Evolutionary conservation across 2,113 vertebrate species (phyloP).

Genomic region (Raphicerus campestris): DNA sequence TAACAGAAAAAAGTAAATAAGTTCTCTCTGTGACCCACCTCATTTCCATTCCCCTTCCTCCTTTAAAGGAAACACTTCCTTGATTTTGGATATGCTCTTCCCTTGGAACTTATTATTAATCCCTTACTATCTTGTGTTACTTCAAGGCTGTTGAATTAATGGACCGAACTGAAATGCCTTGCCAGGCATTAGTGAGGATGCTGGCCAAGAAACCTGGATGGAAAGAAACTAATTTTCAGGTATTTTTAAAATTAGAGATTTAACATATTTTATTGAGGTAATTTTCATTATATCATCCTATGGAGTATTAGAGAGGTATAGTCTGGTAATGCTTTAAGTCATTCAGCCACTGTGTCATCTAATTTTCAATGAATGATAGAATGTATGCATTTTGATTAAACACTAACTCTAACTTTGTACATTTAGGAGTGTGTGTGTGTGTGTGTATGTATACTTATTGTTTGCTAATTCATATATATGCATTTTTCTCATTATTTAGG

Average conservation of each 20-base stretch:
- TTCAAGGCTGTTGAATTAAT: conserved; percentile 93
- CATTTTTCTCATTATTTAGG: background rate
- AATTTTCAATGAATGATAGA: background rate
- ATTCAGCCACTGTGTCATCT: background rate
- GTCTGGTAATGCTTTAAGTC: background rate
- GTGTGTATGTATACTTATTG: background rate
- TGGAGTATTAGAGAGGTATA: background rate
- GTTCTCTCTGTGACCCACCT: background rate
- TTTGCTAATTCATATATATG: background rate
- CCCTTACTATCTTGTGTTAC: conserved; percentile 16
- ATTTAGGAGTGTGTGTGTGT: background rate
- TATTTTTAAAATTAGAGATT: conserved; percentile 71
- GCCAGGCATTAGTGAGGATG: conserved; percentile 96
- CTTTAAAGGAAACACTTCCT: background rate
- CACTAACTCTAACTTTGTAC: background rate
- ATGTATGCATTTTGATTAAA: background rate
- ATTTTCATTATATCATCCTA: background rate
- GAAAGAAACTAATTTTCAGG: conserved; percentile 99
- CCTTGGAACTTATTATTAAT: conserved; percentile 6
- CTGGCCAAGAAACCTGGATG: conserved; percentile 98
- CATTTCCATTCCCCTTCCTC: background rate
- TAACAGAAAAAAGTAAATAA: background rate
- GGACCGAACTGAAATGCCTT: conserved; percentile 91
- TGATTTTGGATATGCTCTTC: background rate
- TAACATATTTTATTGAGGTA: conserved; percentile 7